These are phyloP conservation scores for Sceliomorpha sp. DNA, from an alignment of 2,888 invertebrate genomes.

Conservation along the genomic window DNA sequence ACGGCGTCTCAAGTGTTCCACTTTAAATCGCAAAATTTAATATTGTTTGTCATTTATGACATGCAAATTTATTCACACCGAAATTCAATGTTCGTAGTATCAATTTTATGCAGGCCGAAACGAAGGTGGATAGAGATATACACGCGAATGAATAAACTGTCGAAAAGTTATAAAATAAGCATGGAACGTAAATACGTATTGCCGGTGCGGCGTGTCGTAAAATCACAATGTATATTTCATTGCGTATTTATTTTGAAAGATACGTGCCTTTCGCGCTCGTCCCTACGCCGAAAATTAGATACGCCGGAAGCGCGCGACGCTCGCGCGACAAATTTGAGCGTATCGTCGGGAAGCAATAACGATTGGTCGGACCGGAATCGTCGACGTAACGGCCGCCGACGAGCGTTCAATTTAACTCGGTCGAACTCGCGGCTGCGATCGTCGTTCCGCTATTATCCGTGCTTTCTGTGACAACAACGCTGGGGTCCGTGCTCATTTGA, in stretches of 20 bases:
- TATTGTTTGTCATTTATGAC: no score
- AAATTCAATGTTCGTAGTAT: not conserved
- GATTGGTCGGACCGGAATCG: constrained; percentile 66
- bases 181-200: not conserved
- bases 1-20: no score
- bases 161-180: constrained; percentile 6
- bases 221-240: constrained; percentile 9
- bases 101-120: not conserved
- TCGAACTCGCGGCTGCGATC: constrained; percentile 61
- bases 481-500: constrained; percentile 25
- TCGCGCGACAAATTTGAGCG: constrained; percentile 39
- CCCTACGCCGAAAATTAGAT: constrained; percentile 14
- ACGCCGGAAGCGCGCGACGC: constrained; percentile 24
- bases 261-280: not conserved
- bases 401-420: constrained; percentile 69
- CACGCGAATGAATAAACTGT: constrained; percentile 1
- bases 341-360: constrained; percentile 67
- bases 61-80: not conserved
- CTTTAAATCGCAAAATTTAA: no score
- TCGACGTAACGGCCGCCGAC: constrained; percentile 72
- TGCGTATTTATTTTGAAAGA: constrained; percentile 5
- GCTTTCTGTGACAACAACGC: constrained; percentile 32
- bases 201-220: constrained; percentile 5
- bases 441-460: constrained; percentile 31
- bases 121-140: not conserved